Evolutionary conservation across 2,888 invertebrate genomes (phyloP), one percentile per base, ranked within the genome.

Genomic region (Liodrosophila aerea): DNA sequence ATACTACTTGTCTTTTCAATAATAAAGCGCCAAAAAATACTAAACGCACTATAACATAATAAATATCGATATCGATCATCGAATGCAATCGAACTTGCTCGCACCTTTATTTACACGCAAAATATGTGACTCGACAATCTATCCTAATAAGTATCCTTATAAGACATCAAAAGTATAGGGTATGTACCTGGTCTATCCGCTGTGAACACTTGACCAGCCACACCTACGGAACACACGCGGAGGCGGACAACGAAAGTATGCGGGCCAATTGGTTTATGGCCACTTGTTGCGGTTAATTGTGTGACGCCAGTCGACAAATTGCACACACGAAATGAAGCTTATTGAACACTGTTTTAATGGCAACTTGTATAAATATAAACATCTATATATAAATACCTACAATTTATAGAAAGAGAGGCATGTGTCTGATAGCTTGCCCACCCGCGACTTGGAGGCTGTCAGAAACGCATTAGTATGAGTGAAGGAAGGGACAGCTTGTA

Each of bases 261-360:
- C 52, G 63, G 43, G 51, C 37, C 74, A 67, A 67, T 67, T 63
- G 61, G 53, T 47, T 68, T 82, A 54, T 72, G 85, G 70, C 49
- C 69, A 85, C 86, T 85, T 80, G 86, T 80, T 70, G 86, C 44
- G 76, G 81, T 61, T 80, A 80, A 85, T 85, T 78, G 78, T 75
- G 72, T 65, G 72, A 68, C 61, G 60, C 53, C 58, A 63, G 58
- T 60, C 62, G 67, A 64, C 64, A 67, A 62, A 66, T 83, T 62
- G 57, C 58, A 76, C 47, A 62, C 67, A 54, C 37, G 45, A 67
- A 63, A 51, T 60, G 59, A 52, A 61, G 58, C 68, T 85, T 76
- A 80, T 83, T 82, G 83, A 63, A 56, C 72, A 64, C 53, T 39
- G 59, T 61, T 62, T 51, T 37, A 52, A 53, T 36, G 31, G 7